phyloP scores from a whole-genome alignment of 2,888 invertebrate genomes.

The Dicycla oo region DNA sequence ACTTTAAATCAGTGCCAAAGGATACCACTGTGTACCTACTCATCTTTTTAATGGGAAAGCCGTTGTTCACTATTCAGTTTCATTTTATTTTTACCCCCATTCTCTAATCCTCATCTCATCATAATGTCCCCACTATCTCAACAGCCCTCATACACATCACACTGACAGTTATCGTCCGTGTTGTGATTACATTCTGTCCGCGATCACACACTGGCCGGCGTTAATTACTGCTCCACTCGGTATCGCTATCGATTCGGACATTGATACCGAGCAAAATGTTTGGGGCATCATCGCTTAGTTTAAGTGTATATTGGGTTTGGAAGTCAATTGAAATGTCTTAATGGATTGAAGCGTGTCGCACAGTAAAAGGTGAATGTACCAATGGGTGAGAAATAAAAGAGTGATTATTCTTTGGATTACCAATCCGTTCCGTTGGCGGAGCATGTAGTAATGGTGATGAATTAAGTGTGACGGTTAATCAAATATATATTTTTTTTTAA shows the following conservation, averaged over 20 bases:
- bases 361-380: not conserved
- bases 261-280: slow-evolving; percentile 46
- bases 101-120: not conserved
- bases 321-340: slow-evolving; percentile 57
- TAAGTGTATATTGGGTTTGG: slow-evolving; percentile 54
- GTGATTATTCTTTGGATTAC: not conserved
- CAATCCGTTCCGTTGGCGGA: not conserved
- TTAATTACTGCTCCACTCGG: slow-evolving; percentile 55
- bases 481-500: no score
- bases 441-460: not conserved
- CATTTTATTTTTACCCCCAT: not conserved
- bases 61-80: not conserved
- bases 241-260: slow-evolving; percentile 49
- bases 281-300: slow-evolving; percentile 38
- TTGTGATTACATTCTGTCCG: slow-evolving; percentile 52
- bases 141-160: slow-evolving; percentile 9
- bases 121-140: not conserved
- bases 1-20: no score
- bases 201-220: slow-evolving; percentile 34
- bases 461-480: not conserved
- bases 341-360: slow-evolving; percentile 28
- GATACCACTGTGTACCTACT: not conserved
- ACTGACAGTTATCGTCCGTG: slow-evolving; percentile 48
- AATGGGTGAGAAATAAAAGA: slow-evolving; percentile 7
- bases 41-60: not conserved